These are phyloP conservation scores for Pomatorhinus ruficollis DNA, from an alignment of 2,113 vertebrate genomes.

Conservation along the genomic window DNA sequence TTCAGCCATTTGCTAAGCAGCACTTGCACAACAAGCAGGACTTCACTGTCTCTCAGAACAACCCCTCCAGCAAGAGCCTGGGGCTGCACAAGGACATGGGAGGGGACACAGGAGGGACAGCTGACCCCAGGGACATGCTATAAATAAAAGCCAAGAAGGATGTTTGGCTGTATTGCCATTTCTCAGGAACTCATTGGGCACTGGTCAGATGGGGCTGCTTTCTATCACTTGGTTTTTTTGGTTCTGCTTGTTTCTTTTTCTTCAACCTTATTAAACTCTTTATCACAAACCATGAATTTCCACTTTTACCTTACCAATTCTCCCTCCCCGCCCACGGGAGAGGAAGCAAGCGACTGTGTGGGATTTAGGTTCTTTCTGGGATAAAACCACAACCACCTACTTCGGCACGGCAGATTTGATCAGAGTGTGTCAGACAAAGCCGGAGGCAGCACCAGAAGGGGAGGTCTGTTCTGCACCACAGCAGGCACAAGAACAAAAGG, in stretches of 20 bases:
- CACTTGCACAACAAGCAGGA: neutral
- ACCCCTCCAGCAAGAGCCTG: accelerated
- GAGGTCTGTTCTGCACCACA: neutral
- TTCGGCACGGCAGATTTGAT: neutral
- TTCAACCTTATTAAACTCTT: neutral
- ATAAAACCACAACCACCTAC: neutral
- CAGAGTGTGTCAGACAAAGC: neutral
- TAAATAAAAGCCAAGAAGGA: neutral
- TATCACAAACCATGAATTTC: neutral
- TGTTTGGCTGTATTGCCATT: neutral
- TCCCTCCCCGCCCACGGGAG: neutral
- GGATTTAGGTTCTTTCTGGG: neutral
- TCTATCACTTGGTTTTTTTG: neutral
- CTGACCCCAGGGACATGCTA: neutral
- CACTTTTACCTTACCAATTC: neutral
- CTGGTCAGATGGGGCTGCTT: accelerated
- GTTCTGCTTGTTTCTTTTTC: neutral
- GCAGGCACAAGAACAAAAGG: neutral
- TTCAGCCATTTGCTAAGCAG: neutral
- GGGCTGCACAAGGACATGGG: neutral
- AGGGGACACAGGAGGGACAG: neutral
- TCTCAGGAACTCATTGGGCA: neutral
- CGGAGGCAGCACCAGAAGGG: neutral
- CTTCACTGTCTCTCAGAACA: too few relatives aligned
- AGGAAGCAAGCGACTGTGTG: accelerated